Conservation (phyloP, 2,113 vertebrate genomes). For the Myodes glareolus region DNA sequence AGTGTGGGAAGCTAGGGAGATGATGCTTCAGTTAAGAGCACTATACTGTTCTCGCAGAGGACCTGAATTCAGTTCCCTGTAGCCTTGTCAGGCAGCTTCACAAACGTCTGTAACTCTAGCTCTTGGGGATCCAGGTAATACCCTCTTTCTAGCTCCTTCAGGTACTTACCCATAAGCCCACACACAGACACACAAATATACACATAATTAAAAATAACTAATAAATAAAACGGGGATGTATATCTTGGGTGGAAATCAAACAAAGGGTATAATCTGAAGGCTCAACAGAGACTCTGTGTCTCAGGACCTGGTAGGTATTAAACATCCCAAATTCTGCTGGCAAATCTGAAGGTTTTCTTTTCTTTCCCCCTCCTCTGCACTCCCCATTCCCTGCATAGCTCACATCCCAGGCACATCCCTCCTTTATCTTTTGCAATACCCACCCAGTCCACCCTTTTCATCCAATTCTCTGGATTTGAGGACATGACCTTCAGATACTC, state of each 20-base stretch:
- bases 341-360: too few relatives aligned
- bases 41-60: background rate
- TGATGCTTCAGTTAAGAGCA: background rate
- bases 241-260: background rate
- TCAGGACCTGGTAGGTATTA: accelerated
- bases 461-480: background rate
- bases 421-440: background rate
- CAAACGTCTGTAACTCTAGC: background rate
- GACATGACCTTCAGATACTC: too few relatives aligned
- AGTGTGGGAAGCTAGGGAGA: background rate
- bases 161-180: background rate
- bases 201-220: background rate
- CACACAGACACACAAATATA: background rate
- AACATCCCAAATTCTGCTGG: background rate
- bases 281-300: background rate
- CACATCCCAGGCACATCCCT: background rate
- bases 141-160: background rate
- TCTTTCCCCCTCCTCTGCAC: background rate
- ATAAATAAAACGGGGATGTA: too few relatives aligned
- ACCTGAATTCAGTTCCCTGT: background rate
- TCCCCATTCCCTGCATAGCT: background rate
- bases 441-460: background rate
- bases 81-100: background rate
- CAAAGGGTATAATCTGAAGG: background rate
- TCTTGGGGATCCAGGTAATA: background rate